Conservation (phyloP, 2,888 invertebrate species). For the Liopterus haemorrhoidalis region DNA sequence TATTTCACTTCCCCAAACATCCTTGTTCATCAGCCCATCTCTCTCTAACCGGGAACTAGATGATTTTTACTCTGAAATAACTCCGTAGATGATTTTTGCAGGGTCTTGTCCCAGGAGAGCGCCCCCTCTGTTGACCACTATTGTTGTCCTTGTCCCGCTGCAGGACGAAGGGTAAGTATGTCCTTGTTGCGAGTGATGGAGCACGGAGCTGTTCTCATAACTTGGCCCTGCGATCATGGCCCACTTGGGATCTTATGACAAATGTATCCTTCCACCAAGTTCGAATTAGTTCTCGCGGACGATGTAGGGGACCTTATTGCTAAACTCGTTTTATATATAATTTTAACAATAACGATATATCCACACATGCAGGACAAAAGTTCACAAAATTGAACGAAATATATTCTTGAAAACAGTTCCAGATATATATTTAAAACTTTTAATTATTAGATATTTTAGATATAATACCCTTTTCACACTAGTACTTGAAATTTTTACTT, state of each 20-base stretch:
- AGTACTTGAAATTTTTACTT: too few species aligned
- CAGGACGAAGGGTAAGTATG: neutral
- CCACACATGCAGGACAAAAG: too few species aligned
- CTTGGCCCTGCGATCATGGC: conserved; percentile 50
- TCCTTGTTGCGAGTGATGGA: neutral
- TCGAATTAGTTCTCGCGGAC: conserved; percentile 47
- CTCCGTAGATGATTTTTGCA: conserved; percentile 41
- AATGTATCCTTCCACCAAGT: conserved; percentile 50
- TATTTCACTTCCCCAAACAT: too few species aligned
- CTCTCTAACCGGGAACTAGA: conserved; percentile 37
- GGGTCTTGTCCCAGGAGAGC: conserved; percentile 37
- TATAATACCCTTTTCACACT: too few species aligned
- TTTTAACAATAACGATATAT: too few species aligned
- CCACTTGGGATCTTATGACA: conserved; percentile 48
- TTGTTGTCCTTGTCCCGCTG: neutral
- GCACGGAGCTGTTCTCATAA: conserved; percentile 41
- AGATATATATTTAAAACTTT: too few species aligned
- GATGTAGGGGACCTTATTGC: too few species aligned
- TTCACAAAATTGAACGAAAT: too few species aligned
- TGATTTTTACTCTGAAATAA: conserved; percentile 41
- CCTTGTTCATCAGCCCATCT: too few species aligned
- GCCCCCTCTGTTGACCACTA: conserved; percentile 18
- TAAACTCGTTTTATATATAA: too few species aligned
- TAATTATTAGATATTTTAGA: too few species aligned
- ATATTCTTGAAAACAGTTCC: too few species aligned